Conservation (phyloP, 2,888 invertebrate genomes). For the Scaptomyza polygonia region DNA sequence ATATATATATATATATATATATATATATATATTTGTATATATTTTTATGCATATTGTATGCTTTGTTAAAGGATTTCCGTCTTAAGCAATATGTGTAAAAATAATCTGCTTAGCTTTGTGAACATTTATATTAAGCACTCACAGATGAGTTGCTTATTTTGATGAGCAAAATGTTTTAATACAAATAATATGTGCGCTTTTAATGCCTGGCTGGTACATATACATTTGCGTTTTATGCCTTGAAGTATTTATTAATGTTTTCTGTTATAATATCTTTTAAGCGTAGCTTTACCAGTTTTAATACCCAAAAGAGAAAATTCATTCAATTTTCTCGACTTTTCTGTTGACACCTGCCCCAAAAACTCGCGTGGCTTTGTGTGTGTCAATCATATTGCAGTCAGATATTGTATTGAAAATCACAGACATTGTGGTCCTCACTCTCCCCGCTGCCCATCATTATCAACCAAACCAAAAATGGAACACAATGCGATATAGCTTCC, state of each 20-base stretch:
- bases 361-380: slow-evolving; percentile 51
- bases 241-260: too few species aligned
- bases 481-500: slow-evolving; percentile 35
- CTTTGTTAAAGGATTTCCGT: slow-evolving; percentile 7
- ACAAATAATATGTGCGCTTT: background rate
- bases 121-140: background rate
- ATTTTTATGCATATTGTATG: background rate
- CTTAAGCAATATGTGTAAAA: background rate
- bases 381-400: slow-evolving; percentile 65
- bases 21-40: background rate
- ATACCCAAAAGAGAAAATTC: background rate
- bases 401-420: slow-evolving; percentile 21
- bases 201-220: too few species aligned
- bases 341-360: slow-evolving; percentile 52
- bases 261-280: too few species aligned
- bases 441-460: slow-evolving; percentile 7
- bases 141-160: background rate
- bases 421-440: background rate
- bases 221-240: too few species aligned
- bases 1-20: background rate
- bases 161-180: background rate
- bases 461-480: slow-evolving; percentile 12
- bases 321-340: slow-evolving; percentile 6
- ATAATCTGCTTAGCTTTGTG: background rate
- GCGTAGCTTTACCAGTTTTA: too few species aligned